A percentile compares a stretch with the other conserved stretches of the same genome.
Evolutionary conservation across 1,140 invertebrate genomes (phyloP).

Genomic region (Mercenaria mercenaria): DNA sequence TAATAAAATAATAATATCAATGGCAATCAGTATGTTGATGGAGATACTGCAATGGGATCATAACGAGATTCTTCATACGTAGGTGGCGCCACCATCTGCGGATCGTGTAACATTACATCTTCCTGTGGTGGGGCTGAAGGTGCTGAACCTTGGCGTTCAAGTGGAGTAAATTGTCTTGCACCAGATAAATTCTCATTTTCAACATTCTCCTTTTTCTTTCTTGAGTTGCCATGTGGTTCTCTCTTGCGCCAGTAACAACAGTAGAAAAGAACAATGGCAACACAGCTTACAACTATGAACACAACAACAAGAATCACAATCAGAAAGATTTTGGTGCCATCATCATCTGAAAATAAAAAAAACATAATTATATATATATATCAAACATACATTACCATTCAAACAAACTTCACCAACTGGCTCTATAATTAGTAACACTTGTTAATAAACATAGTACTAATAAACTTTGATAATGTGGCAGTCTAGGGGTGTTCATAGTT

Average conservation of each 20-base stretch:
- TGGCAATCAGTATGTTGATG: slow-evolving; percentile 44
- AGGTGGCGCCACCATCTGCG: slow-evolving; percentile 50
- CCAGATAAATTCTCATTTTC: background rate
- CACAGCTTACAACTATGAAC: background rate
- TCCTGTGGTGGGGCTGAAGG: slow-evolving; percentile 17
- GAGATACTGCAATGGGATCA: background rate
- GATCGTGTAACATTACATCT: slow-evolving; percentile 25
- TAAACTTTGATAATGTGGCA: too few relatives aligned
- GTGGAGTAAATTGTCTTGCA: background rate
- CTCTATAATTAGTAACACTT: too few relatives aligned
- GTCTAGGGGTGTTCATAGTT: too few relatives aligned
- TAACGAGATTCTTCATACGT: slow-evolving; percentile 52
- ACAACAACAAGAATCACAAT: slow-evolving; percentile 9
- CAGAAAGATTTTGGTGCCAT: background rate
- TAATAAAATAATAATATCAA: too few relatives aligned
- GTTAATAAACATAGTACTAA: too few relatives aligned
- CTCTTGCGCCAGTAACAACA: background rate
- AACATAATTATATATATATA: too few relatives aligned
- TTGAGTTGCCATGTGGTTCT: background rate
- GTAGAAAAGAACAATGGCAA: background rate
- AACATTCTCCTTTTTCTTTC: background rate
- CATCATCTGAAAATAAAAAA: slow-evolving; percentile 30
- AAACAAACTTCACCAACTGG: too few relatives aligned
- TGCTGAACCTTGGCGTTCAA: background rate
- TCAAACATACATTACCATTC: too few relatives aligned